Evolutionary conservation across 2,888 invertebrate species (phyloP).

Genomic region (Pseudococcus jackbeardsleyi): DNA sequence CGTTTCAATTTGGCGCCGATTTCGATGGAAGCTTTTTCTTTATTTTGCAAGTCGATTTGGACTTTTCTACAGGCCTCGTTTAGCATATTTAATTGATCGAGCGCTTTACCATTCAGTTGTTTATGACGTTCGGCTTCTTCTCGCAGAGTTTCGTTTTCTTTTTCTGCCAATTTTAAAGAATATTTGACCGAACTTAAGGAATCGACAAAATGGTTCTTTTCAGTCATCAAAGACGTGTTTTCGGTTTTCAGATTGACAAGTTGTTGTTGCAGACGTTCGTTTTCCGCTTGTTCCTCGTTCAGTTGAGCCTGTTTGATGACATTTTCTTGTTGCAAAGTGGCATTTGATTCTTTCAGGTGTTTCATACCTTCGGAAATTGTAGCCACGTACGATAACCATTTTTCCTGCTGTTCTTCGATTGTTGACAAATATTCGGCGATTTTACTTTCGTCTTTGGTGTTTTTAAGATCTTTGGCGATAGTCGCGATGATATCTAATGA

Average conservation of each 20-base stretch:
- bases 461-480: neutral
- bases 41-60: conserved; percentile 14
- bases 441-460: neutral
- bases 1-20: neutral
- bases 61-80: conserved; percentile 2
- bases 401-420: conserved; percentile 39
- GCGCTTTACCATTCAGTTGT: neutral
- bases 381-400: conserved; percentile 1
- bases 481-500: neutral
- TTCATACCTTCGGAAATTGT: conserved; percentile 32
- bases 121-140: neutral
- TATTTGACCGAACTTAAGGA: neutral
- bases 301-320: conserved; percentile 28
- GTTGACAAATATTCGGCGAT: neutral
- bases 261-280: conserved; percentile 7
- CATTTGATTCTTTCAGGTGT: neutral
- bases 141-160: conserved; percentile 23
- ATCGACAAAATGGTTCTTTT: conserved; percentile 1
- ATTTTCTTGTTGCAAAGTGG: neutral
- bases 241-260: neutral
- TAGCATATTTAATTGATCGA: neutral
- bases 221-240: neutral
- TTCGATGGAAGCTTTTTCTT: conserved; percentile 1
- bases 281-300: neutral
- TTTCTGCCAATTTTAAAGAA: conserved; percentile 1